phyloP scores from a whole-genome alignment of 2,113 vertebrate genomes.

The Neopipo cinnamomea region DNA sequence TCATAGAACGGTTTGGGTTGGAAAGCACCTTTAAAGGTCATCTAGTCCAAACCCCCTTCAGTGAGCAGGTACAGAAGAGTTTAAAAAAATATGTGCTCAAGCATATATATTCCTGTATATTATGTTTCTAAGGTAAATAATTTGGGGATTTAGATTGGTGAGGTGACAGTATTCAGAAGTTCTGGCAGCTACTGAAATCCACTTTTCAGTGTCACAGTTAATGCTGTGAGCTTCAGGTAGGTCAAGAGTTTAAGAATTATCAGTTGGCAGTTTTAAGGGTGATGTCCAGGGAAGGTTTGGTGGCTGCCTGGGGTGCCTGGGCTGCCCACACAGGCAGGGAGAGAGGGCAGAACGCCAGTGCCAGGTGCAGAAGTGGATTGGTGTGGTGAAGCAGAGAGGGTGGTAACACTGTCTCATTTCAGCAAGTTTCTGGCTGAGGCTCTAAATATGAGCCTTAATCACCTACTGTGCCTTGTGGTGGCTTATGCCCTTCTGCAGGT shows the following conservation, averaged over 20 bases:
- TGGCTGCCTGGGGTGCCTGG: not conserved
- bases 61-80: not conserved
- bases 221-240: not conserved
- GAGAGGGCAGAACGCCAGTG: not conserved
- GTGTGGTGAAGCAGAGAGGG: not conserved
- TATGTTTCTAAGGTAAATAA: not conserved
- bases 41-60: not conserved
- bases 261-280: not conserved
- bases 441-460: not conserved
- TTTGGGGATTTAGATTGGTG: conserved; percentile 25
- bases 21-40: not conserved
- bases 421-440: not conserved
- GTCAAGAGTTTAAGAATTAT: not conserved
- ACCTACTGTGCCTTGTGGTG: not conserved
- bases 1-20: not conserved
- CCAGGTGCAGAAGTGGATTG: not conserved
- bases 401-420: not conserved
- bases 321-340: not conserved
- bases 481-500: not conserved
- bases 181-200: conserved; percentile 28
- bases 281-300: not conserved
- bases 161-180: conserved; percentile 50
- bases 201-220: not conserved
- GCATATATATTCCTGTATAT: not conserved
- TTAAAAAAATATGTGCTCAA: not conserved